These are phyloP conservation scores for Heliconius charithonia DNA, from an alignment of 2,888 invertebrate genomes.

Conservation along the genomic window DNA sequence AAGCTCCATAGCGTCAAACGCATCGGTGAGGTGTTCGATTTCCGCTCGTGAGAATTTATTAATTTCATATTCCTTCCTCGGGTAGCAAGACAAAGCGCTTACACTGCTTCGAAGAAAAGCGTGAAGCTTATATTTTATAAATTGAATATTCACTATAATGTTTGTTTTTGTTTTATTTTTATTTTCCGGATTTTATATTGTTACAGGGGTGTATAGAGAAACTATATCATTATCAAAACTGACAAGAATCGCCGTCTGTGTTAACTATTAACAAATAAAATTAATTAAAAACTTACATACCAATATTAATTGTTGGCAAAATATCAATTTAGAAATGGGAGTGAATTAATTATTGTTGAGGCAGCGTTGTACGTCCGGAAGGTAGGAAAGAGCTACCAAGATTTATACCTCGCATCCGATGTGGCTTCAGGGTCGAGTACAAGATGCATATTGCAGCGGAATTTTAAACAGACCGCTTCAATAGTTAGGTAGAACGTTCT, in stretches of 20 bases:
- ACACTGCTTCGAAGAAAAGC: not conserved
- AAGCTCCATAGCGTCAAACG: too few species aligned
- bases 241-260: not conserved
- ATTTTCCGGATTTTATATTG: too few species aligned
- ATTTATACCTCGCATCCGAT: constrained; percentile 60
- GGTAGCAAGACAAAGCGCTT: not conserved
- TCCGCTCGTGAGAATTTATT: not conserved
- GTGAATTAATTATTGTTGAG: constrained; percentile 61
- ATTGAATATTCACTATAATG: too few species aligned
- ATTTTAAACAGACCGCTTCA: constrained; percentile 35
- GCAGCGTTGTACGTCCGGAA: constrained; percentile 53
- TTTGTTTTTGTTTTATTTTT: too few species aligned
- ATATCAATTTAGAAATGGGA: constrained; percentile 63
- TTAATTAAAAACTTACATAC: not conserved
- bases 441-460: constrained; percentile 25
- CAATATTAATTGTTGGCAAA: constrained; percentile 53
- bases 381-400: constrained; percentile 57
- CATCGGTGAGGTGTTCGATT: not conserved
- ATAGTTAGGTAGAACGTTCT: not conserved
- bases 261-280: not conserved
- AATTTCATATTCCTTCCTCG: not conserved
- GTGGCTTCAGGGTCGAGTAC: constrained; percentile 35
- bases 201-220: too few species aligned
- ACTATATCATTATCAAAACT: too few species aligned
- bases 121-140: too few species aligned